These are phyloP conservation scores for Protonibea diacanthus DNA, from an alignment of 2,797 vertebrate species.

Conservation along the genomic window DNA sequence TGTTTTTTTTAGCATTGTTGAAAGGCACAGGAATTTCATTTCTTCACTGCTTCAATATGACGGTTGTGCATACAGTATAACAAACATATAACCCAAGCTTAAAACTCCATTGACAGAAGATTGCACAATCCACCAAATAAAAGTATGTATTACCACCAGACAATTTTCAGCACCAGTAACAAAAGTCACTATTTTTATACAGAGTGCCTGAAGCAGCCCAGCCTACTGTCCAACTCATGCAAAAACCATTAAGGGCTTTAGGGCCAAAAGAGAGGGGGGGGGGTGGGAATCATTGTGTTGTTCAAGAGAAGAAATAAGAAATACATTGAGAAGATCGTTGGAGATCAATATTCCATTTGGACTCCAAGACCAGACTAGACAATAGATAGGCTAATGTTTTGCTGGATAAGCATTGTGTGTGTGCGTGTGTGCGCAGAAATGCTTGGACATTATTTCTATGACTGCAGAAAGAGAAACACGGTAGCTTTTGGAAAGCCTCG, in stretches of 20 bases:
- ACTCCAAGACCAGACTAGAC: conserved; percentile 70
- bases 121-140: conserved; percentile 48
- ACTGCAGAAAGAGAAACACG: conserved; percentile 69
- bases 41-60: too few relatives aligned
- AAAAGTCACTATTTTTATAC: conserved; percentile 57
- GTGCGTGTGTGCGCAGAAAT: conserved; percentile 43
- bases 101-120: conserved; percentile 5
- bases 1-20: too few relatives aligned
- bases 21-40: too few relatives aligned
- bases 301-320: conserved; percentile 72
- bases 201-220: conserved; percentile 54
- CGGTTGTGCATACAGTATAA: too few relatives aligned
- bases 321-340: conserved; percentile 76
- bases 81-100: too few relatives aligned
- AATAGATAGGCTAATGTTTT: conserved; percentile 77
- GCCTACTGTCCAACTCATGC: conserved; percentile 63
- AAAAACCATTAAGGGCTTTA: conserved; percentile 74
- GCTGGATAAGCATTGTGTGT: conserved; percentile 76
- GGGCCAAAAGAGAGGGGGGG: conserved; percentile 55
- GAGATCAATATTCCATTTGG: conserved; percentile 84
- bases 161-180: conserved; percentile 38
- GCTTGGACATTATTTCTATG: conserved; percentile 67
- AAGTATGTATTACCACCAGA: conserved; percentile 37
- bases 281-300: conserved; percentile 65
- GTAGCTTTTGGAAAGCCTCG: conserved; percentile 72